phyloP scores from a whole-genome alignment of 2,797 vertebrate species.

The Lithobates pipiens region DNA sequence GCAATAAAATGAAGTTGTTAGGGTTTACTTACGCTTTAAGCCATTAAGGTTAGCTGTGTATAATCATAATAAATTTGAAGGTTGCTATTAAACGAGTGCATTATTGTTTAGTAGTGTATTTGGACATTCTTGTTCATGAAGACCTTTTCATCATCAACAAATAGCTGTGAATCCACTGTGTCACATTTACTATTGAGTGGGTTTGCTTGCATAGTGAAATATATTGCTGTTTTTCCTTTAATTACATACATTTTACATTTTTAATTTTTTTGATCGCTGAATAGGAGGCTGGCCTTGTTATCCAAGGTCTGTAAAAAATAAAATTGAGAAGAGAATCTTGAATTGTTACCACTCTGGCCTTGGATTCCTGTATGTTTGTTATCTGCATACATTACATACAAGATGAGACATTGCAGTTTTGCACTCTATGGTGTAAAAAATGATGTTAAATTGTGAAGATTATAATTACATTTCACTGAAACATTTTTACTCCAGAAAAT shows the following conservation, averaged over 20 bases:
- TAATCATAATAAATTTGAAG: too few relatives aligned
- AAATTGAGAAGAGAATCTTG: background rate
- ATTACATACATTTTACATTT: background rate
- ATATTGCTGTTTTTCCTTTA: background rate
- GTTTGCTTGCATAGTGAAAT: background rate
- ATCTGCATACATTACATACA: background rate
- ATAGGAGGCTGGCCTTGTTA: constrained; percentile 21
- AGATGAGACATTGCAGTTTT: background rate
- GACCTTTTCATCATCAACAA: too few relatives aligned
- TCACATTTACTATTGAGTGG: background rate
- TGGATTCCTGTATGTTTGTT: constrained; percentile 7
- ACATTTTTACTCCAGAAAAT: too few relatives aligned
- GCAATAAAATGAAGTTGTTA: too few relatives aligned
- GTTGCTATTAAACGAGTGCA: too few relatives aligned
- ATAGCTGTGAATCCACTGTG: constrained; percentile 9
- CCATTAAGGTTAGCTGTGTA: too few relatives aligned
- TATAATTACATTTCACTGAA: too few relatives aligned
- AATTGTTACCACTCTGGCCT: background rate
- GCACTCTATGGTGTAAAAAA: background rate
- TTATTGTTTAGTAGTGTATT: too few relatives aligned
- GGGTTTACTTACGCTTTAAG: too few relatives aligned
- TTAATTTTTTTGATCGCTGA: background rate
- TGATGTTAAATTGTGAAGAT: background rate
- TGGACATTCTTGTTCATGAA: too few relatives aligned
- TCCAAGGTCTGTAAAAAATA: constrained; percentile 11